phyloP scores from a whole-genome alignment of 2,113 vertebrate species.

The Podilymbus podiceps region DNA sequence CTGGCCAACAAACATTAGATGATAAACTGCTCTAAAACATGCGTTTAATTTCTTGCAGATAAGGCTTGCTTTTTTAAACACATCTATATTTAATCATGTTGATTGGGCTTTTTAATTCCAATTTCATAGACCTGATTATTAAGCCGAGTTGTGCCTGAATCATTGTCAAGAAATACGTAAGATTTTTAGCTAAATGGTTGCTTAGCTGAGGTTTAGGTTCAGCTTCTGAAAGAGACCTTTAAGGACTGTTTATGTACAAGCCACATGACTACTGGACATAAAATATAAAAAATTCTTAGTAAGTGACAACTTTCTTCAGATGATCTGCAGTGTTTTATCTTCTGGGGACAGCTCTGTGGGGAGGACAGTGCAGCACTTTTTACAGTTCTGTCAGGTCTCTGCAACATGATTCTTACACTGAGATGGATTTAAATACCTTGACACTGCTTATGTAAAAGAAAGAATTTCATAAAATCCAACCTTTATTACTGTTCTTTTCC shows the following conservation, averaged over 20 bases:
- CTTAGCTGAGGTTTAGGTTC: not conserved
- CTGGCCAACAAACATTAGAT: not conserved
- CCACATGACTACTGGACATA: not conserved
- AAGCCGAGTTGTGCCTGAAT: not conserved
- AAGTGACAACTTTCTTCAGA: not conserved
- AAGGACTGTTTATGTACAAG: not conserved
- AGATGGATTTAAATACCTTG: not conserved
- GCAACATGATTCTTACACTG: not conserved
- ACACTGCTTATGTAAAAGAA: not conserved
- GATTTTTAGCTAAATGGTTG: not conserved
- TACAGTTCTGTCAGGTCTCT: not conserved
- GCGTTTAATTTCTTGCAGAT: not conserved
- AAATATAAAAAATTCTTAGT: not conserved
- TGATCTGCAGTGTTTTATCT: not conserved
- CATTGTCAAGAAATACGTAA: not conserved
- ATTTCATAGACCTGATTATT: not conserved
- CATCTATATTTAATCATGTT: not conserved
- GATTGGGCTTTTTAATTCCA: not conserved
- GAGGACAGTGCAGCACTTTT: not conserved
- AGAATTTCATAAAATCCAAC: not conserved
- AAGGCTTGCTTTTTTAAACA: not conserved
- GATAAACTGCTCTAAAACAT: not conserved
- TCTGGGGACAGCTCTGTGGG: not conserved
- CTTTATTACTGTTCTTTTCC: not conserved
- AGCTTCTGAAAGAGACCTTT: not conserved